Base-by-base conservation (phyloP, 1,140 invertebrate genomes). In the Polypedilum vanderplanki region DNA sequence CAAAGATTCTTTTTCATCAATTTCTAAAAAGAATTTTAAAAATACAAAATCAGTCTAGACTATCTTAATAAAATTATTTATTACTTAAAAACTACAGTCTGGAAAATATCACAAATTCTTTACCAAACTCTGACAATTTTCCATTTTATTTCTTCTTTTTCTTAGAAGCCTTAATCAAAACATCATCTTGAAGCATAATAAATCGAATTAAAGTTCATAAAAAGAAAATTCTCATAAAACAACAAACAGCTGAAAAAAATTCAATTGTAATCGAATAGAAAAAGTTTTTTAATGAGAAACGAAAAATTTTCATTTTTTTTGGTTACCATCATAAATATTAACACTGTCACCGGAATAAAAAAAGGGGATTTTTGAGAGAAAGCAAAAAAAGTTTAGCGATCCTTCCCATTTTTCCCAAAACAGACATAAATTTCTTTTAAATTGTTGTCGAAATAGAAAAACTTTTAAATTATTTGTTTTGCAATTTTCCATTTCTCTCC, bases 261-360 rank as follows among this genome's bases (percentile, higher is more conserved):
- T 33, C 24, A 33, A 33, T n/a, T 57, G 46, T 57, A 57, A 57
- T 70, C 20, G 65, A 70, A 70, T 20, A 70, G 65, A 22, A 70
- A 70, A 70, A 18, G 17, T 70, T 70, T 67, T 67, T 70, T 70
- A 70, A 70, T 70, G 65, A 70, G 20, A 70, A 18, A 70, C 5
- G 17, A 18, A 20, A 10, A 70, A 70, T 70, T 10, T 57, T 57
- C n/a, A 57, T 57, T 57, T 20, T 57, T 20, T 70, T 70, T 12
- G 65, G 20, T 20, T 33, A 70, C 65, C n/a, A 9, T 70, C 65
- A 70, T 70, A 70, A 70, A 70, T 70, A 70, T 70, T 18, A 70
- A 70, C 65, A 70, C 65, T 70, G 65, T 70, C 65, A 70, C 65
- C 65, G n/a, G n/a, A 57, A 70, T 57, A 12, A 57, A 12, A 57